Percentiles rank a stretch among this genome's conserved stretches.
Evolutionary conservation across 2,113 vertebrate species (phyloP).

Genomic region (Tor tambroides): DNA sequence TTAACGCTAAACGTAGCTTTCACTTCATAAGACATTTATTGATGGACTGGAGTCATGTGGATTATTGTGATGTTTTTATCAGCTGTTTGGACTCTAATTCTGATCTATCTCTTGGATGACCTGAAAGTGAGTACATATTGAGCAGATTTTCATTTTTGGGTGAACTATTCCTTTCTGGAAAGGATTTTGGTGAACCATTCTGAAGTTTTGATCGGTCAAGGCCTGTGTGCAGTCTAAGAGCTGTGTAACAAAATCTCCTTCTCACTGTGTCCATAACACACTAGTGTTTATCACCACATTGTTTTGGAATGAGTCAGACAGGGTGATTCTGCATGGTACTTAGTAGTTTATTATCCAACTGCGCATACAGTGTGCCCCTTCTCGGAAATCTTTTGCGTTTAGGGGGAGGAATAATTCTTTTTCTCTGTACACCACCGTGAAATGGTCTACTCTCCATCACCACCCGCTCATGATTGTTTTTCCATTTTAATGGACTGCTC

Average conservation of each 20-base stretch:
- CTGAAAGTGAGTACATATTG: neutral
- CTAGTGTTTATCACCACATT: constrained; percentile 8
- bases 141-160: neutral
- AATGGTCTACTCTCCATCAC: constrained; percentile 43
- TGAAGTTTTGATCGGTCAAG: neutral
- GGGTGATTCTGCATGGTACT: constrained; percentile 6
- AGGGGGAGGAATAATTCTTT: constrained; percentile 20
- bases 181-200: neutral
- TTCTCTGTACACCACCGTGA: neutral
- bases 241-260: neutral
- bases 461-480: constrained; percentile 41
- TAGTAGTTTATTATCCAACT: constrained; percentile 19
- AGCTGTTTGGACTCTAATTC: neutral
- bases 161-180: neutral
- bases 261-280: neutral
- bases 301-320: constrained; percentile 30
- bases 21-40: neutral
- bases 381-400: constrained; percentile 39
- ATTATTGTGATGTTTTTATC: neutral
- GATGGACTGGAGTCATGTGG: neutral
- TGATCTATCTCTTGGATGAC: neutral
- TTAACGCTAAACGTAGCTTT: neutral
- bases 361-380: constrained; percentile 24
- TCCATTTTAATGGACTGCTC: constrained; percentile 49
- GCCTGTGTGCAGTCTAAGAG: neutral